These are phyloP conservation scores for Rousettus madagascariensis DNA, from an alignment of 2,797 vertebrate species.

Conservation along the genomic window DNA sequence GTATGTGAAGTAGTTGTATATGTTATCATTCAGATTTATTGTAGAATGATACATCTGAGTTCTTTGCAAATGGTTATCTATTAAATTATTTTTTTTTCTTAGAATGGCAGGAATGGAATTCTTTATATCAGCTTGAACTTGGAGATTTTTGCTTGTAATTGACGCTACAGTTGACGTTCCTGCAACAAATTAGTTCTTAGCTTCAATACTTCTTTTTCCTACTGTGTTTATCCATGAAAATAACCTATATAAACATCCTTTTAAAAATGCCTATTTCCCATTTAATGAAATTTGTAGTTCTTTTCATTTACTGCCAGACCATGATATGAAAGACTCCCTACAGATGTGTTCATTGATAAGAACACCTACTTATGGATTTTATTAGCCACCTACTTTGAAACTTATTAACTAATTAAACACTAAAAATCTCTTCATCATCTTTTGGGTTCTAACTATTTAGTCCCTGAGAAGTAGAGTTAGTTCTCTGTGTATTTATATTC, in stretches of 20 bases:
- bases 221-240: conserved; percentile 74
- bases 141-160: conserved; percentile 67
- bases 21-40: not conserved
- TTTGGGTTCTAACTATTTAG: conserved; percentile 53
- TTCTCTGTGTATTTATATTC: not conserved
- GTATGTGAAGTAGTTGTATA: not conserved
- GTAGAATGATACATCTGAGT: not conserved
- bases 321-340: conserved; percentile 57
- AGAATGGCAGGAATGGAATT: not conserved
- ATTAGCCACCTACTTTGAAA: conserved; percentile 81
- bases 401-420: conserved; percentile 81
- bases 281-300: conserved; percentile 65
- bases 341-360: conserved; percentile 76
- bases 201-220: conserved; percentile 72
- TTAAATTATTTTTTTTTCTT: conserved; percentile 44
- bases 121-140: conserved; percentile 57
- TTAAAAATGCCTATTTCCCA: conserved; percentile 60
- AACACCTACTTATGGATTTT: conserved; percentile 77
- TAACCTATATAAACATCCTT: conserved; percentile 65
- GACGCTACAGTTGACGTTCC: conserved; percentile 50
- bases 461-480: conserved; percentile 33
- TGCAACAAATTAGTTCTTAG: conserved; percentile 72
- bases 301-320: conserved; percentile 77
- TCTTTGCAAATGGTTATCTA: conserved; percentile 36
- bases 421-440: conserved; percentile 21